Evolutionary conservation across 2,797 vertebrate species (phyloP).

Genomic region (Chaenodraco wilsoni): DNA sequence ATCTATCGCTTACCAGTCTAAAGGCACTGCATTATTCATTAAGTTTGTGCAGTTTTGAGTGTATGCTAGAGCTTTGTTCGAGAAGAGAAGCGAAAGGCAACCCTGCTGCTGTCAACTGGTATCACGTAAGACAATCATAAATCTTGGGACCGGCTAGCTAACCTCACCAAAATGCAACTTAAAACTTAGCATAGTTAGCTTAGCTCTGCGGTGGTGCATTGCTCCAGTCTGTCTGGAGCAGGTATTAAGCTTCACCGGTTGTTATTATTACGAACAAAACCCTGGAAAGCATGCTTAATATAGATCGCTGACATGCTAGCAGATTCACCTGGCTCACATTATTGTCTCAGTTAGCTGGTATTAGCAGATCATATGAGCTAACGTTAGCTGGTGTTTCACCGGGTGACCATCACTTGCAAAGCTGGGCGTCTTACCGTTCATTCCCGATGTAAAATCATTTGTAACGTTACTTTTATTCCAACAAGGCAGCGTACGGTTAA

Average conservation of each 20-base stretch:
- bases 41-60: background rate
- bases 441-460: constrained; percentile 9
- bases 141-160: background rate
- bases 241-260: background rate
- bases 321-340: background rate
- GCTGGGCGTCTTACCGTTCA: constrained; percentile 55
- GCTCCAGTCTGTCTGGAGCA: background rate
- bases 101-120: background rate
- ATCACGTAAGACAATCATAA: background rate
- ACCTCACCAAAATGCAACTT: background rate
- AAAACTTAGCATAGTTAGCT: constrained; percentile 45
- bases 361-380: constrained; percentile 43
- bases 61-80: background rate
- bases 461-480: background rate
- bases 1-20: background rate
- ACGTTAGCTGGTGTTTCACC: constrained; percentile 45
- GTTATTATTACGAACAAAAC: background rate
- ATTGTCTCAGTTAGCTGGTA: background rate
- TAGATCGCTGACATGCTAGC: background rate
- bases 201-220: background rate
- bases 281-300: background rate
- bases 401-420: constrained; percentile 28
- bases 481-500: too few relatives aligned
- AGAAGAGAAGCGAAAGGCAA: background rate
- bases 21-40: background rate